Evolutionary conservation across 2,113 vertebrate species (phyloP).

Genomic region (Acanthochromis polyacanthus): DNA sequence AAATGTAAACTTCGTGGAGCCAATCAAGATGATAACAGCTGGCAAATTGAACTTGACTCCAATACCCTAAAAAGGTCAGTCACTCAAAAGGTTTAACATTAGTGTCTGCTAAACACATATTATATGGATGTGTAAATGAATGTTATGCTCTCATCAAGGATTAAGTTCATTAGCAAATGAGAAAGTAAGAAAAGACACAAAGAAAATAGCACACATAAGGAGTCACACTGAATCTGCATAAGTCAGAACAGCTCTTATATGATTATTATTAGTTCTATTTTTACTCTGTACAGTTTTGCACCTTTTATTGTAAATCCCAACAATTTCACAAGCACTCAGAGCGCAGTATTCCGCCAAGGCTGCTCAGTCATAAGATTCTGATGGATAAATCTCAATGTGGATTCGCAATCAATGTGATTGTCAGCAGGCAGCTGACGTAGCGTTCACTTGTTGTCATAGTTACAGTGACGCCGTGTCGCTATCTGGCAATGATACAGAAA

Average conservation of each 20-base stretch:
- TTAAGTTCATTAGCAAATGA: not conserved
- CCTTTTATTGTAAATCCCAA: too few species aligned
- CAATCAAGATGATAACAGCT: not conserved
- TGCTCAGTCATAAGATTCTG: too few species aligned
- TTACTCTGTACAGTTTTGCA: too few species aligned
- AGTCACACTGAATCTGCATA: not conserved
- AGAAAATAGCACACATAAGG: not conserved
- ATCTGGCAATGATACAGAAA: too few species aligned
- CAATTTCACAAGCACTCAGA: too few species aligned
- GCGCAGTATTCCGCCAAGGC: too few species aligned
- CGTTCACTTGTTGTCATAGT: too few species aligned
- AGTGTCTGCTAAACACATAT: constrained; percentile 6
- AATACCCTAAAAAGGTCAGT: constrained; percentile 20
- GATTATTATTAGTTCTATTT: too few species aligned
- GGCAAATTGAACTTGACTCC: constrained; percentile 24
- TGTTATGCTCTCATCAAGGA: not conserved
- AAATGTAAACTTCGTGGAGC: not conserved
- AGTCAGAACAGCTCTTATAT: not conserved
- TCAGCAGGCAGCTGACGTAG: too few species aligned
- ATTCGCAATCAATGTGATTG: too few species aligned
- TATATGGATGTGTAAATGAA: not conserved
- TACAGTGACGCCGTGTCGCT: too few species aligned
- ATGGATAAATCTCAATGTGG: too few species aligned
- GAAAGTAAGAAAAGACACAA: not conserved
- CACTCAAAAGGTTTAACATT: constrained; percentile 17